Base-by-base conservation (phyloP, 2,888 invertebrate genomes). In the Heteromurus nitidus region DNA sequence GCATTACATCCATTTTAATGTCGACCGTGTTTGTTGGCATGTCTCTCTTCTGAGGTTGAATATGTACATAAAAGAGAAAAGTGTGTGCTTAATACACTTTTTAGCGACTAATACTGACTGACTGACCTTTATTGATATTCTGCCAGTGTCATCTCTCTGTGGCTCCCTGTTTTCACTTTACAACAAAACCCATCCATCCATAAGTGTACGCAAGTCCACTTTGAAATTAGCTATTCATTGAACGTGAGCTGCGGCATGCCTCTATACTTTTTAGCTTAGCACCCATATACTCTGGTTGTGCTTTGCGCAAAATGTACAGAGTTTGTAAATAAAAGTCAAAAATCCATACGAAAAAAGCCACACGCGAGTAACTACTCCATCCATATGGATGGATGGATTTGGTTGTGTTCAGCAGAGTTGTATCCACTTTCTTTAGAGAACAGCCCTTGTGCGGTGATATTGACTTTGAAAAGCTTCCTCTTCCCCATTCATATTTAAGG, bases 121-220 rank as follows among this genome's bases (percentile, higher is more conserved):
- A 47, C 62, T 47, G 67, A 67, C 67, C 67, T 67, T 44, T 67
- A 67, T 67, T 67, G 50, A 50, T 26, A 67, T 67, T 67, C 67
- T 26, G 50, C 20, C 30, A 44, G 47, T 67, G 67, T 67, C 47
- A 67, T 2, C 30, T 20, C n/a, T 58, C 13, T 28, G 28, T 28
- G 26, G 58, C 28, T 62, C 28, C 47, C n/a, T 42, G 24, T 42
- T 67, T 67, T 47, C 28, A 67, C 47, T 67, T 67, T 26, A 11
- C n/a, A n/a, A n/a, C n/a, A 62, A 26, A 31, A 20, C 31, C 16
- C 28, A 18, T 20, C 50, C 50, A 50, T 50, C 50, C 50, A 50
- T 3, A 50, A 20, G 44, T 9, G 36, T 36, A 36, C 7, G 36
- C 13, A 36, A 9, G 36, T 13, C 50, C 50, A 50, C 18, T 50